Evolutionary conservation across 2,888 invertebrate genomes (phyloP).

Genomic region (Cremastinae sp.): DNA sequence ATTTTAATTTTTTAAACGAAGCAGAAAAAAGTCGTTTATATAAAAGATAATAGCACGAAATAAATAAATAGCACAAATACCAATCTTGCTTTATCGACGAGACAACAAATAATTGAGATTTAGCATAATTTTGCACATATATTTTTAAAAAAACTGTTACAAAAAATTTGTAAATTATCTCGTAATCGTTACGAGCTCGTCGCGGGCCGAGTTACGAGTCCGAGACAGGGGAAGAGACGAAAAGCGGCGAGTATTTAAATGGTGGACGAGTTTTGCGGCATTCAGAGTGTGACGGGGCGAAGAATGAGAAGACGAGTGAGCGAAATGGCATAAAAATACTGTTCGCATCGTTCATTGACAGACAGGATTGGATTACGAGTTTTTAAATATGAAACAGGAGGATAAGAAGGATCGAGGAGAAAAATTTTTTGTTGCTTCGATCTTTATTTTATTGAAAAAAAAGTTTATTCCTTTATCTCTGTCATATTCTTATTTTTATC

Average conservation of each 20-base stretch:
- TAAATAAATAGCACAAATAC: too few relatives aligned
- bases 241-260: constrained; percentile 67
- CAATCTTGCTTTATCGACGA: too few relatives aligned
- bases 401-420: background rate
- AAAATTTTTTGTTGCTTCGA: constrained; percentile 1
- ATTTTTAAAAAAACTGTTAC: too few relatives aligned
- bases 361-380: constrained; percentile 1
- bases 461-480: constrained; percentile 56
- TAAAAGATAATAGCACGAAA: too few relatives aligned
- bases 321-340: constrained; percentile 4
- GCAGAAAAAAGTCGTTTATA: too few relatives aligned
- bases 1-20: too few relatives aligned
- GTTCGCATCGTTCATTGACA: background rate
- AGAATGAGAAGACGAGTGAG: constrained; percentile 29
- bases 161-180: background rate
- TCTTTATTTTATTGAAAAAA: constrained; percentile 65
- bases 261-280: constrained; percentile 69
- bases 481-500: constrained; percentile 37
- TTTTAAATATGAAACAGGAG: background rate
- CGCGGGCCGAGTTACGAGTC: constrained; percentile 5
- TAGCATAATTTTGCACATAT: too few relatives aligned
- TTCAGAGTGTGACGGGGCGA: constrained; percentile 74
- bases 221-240: constrained; percentile 13
- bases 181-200: constrained; percentile 34
- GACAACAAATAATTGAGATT: too few relatives aligned